Conservation (phyloP, 2,113 vertebrate genomes). For the Trogon surrucura region DNA sequence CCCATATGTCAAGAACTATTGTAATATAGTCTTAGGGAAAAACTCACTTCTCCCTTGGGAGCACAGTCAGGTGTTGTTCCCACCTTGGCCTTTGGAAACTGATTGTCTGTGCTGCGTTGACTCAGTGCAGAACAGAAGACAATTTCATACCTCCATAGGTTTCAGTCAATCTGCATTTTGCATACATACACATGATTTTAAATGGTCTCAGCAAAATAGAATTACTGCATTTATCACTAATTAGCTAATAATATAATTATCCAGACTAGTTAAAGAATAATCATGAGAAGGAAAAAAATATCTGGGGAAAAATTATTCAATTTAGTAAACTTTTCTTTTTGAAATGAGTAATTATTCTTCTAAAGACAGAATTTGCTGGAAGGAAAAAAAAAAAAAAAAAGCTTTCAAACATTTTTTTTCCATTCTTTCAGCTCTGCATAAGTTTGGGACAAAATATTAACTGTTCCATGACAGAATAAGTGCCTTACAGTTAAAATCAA, state of each 20-base stretch:
- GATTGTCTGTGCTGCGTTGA: fast-evolving
- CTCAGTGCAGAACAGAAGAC: neutral
- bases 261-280: constrained; percentile 26
- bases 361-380: neutral
- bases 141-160: neutral
- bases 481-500: neutral
- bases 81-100: neutral
- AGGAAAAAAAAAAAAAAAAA: neutral
- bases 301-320: constrained; percentile 18
- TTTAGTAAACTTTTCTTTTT: constrained; percentile 13
- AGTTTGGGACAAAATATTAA: constrained; percentile 16
- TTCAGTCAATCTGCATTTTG: constrained; percentile 17
- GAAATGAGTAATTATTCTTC: neutral
- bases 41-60: neutral
- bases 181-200: neutral
- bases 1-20: neutral
- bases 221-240: constrained; percentile 67
- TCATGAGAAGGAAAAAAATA: constrained; percentile 11
- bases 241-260: constrained; percentile 61
- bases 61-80: fast-evolving
- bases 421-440: neutral
- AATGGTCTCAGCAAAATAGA: constrained; percentile 45
- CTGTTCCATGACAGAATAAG: neutral
- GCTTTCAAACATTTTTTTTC: neutral
- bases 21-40: neutral